Conservation (phyloP, 2,113 vertebrate genomes). For the Ancistrus triradiatus region DNA sequence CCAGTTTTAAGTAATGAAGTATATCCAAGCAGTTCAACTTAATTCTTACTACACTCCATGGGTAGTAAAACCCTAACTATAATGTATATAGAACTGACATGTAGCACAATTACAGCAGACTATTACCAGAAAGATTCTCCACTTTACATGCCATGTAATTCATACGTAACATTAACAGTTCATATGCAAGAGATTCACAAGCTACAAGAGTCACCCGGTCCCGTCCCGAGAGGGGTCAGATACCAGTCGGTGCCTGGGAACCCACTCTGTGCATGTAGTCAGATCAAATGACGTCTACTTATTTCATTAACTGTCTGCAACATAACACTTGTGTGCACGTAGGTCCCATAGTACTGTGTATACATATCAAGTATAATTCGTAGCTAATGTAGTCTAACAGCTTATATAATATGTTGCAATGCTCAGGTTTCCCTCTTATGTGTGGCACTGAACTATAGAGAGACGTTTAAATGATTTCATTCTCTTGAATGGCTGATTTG, state of each 20-base stretch:
- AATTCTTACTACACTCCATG: not conserved
- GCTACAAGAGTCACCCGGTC: conserved; percentile 46
- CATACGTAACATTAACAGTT: conserved; percentile 44
- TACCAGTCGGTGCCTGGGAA: conserved; percentile 61
- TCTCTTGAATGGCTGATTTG: no score
- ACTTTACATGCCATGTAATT: conserved; percentile 35
- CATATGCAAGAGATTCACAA: conserved; percentile 43
- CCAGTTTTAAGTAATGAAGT: not conserved
- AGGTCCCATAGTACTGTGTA: conserved; percentile 7
- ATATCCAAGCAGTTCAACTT: conserved; percentile 8
- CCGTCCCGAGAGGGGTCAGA: conserved; percentile 51
- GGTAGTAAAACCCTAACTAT: not conserved
- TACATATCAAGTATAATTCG: not conserved
- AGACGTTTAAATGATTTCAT: no score
- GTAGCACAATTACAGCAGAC: not conserved
- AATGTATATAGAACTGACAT: not conserved
- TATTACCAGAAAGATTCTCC: not conserved
- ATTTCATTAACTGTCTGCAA: conserved; percentile 46
- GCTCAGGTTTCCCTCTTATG: no score
- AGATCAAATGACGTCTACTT: conserved; percentile 41
- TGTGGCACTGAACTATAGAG: no score
- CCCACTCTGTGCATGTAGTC: conserved; percentile 34
- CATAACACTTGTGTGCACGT: conserved; percentile 24
- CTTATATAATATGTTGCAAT: no score
- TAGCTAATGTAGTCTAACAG: no score